A percentile compares a stretch with the other conserved stretches of the same genome.
phyloP scores from a whole-genome alignment of 2,113 vertebrate species.

The Sceloporus undulatus region DNA sequence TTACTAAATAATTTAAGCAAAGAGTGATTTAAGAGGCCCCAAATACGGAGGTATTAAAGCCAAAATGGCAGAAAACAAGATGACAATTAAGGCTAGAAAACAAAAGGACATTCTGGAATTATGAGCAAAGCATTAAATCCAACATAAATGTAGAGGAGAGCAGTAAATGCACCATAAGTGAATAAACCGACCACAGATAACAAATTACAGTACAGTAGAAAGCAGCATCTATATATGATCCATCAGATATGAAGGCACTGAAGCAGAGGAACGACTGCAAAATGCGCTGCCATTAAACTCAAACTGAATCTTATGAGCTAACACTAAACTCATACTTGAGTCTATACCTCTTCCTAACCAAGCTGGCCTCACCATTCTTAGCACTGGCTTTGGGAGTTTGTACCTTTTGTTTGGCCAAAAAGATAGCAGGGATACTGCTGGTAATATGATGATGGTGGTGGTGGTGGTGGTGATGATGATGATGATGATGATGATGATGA shows the following conservation, averaged over 20 bases:
- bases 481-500: no score
- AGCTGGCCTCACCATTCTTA: not conserved
- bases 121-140: conserved; percentile 9
- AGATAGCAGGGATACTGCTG: no score
- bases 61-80: not conserved
- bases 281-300: no score
- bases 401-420: no score
- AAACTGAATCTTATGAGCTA: not conserved
- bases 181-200: not conserved
- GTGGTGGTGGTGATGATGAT: no score
- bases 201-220: not conserved
- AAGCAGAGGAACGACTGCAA: not conserved
- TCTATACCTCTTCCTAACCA: not conserved
- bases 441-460: no score
- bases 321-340: no score
- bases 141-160: no score
- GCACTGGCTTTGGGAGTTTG: no score
- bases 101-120: conserved; percentile 11
- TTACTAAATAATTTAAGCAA: conserved; percentile 21
- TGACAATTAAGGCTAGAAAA: conserved; percentile 15
- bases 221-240: not conserved
- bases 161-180: conserved; percentile 14
- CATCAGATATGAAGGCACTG: not conserved
- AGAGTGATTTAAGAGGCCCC: not conserved
- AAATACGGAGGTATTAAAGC: conserved; percentile 14